phyloP scores from a whole-genome alignment of 2,888 invertebrate species.

The Meganola albula region DNA sequence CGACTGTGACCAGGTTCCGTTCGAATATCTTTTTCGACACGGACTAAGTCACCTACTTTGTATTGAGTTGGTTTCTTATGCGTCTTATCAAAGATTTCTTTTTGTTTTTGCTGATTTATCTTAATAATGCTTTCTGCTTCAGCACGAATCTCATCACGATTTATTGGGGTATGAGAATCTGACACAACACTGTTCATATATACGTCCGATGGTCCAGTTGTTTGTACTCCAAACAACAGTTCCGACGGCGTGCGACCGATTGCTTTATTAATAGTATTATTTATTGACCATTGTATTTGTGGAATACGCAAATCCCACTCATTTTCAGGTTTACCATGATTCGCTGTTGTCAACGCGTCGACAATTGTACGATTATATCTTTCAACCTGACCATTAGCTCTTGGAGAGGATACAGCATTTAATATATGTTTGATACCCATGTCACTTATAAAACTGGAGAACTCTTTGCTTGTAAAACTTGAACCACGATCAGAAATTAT shows the following conservation, averaged over 20 bases:
- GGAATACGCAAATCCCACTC: slow-evolving; percentile 1
- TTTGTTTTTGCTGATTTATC: no score
- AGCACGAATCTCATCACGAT: no score
- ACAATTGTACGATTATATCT: slow-evolving; percentile 8
- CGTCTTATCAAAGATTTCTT: no score
- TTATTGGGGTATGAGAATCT: no score
- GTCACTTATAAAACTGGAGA: not conserved
- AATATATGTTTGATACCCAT: slow-evolving; percentile 3
- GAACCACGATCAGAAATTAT: slow-evolving; percentile 3
- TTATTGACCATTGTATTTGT: slow-evolving; percentile 1
- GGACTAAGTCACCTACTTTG: no score
- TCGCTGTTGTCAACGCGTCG: slow-evolving; percentile 1
- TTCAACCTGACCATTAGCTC: slow-evolving; percentile 6
- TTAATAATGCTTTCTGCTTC: no score
- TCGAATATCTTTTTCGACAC: no score
- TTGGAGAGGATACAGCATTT: slow-evolving; percentile 3
- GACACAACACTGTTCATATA: no score
- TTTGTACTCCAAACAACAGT: slow-evolving; percentile 4
- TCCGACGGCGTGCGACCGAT: slow-evolving; percentile 1
- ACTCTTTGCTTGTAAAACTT: slow-evolving; percentile 2
- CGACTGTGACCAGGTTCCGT: no score
- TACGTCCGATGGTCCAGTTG: no score
- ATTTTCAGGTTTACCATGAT: not conserved
- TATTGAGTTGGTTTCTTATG: no score
- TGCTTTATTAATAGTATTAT: slow-evolving; percentile 1